Conservation (phyloP, 2,797 vertebrate genomes). For the Trachops cirrhosus region DNA sequence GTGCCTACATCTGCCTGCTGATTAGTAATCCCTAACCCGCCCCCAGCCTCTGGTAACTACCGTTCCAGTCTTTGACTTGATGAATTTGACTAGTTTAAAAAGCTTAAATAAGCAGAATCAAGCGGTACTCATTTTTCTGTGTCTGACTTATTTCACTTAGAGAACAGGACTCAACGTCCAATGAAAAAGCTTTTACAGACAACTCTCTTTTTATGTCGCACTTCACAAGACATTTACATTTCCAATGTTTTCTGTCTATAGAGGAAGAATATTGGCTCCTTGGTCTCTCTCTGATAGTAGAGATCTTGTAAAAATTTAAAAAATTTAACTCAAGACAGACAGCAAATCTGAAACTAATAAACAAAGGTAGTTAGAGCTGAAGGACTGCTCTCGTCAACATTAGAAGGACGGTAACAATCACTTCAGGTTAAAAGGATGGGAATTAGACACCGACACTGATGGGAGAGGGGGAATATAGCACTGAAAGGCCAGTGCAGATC, state of each 20-base stretch:
- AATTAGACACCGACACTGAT: background rate
- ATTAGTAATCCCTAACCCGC: background rate
- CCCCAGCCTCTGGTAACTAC: background rate
- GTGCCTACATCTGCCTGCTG: background rate
- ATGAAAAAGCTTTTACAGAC: background rate
- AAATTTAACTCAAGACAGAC: background rate
- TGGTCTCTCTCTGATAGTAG: background rate
- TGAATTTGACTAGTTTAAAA: background rate
- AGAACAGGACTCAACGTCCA: background rate
- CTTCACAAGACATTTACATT: background rate
- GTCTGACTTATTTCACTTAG: background rate
- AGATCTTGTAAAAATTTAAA: background rate
- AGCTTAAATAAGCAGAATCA: background rate
- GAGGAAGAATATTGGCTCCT: background rate
- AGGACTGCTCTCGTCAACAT: background rate
- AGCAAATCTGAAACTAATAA: constrained; percentile 8
- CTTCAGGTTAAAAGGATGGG: background rate
- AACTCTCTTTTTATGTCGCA: background rate
- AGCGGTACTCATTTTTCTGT: background rate
- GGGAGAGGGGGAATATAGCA: accelerated
- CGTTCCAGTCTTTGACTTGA: background rate
- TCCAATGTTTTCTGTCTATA: background rate
- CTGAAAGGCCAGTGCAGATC: accelerated
- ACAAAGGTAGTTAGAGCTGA: background rate
- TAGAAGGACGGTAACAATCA: background rate